These are phyloP conservation scores for Syngnathus rostellatus DNA, from an alignment of 2,797 vertebrate species.

Conservation along the genomic window DNA sequence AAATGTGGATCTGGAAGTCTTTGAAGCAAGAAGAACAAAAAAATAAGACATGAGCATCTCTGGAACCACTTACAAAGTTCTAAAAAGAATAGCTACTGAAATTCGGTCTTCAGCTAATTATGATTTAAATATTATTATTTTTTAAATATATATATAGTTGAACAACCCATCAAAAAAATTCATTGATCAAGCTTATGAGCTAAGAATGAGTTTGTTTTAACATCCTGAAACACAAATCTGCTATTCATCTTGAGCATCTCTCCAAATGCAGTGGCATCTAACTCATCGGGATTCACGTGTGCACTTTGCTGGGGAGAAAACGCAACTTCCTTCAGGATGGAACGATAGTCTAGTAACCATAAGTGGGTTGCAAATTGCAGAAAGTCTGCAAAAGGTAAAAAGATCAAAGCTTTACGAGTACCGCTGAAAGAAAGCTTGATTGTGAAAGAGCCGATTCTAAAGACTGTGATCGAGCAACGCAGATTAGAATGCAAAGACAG, in stretches of 20 bases:
- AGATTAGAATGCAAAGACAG: slow-evolving; percentile 22
- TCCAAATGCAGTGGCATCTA: slow-evolving; percentile 49
- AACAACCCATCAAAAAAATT: slow-evolving; percentile 23
- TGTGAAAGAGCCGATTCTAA: neutral
- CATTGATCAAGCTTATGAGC: slow-evolving; percentile 5
- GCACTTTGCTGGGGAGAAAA: slow-evolving; percentile 11
- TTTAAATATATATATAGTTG: neutral
- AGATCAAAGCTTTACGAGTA: slow-evolving; percentile 30
- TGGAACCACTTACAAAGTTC: slow-evolving; percentile 20
- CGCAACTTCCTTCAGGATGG: slow-evolving; percentile 9
- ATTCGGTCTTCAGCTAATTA: slow-evolving; percentile 19
- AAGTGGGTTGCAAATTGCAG: slow-evolving; percentile 42
- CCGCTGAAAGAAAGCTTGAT: slow-evolving; percentile 6
- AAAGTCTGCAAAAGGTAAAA: slow-evolving; percentile 52
- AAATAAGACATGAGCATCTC: slow-evolving; percentile 8
- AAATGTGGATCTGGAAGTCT: neutral
- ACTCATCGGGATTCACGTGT: slow-evolving; percentile 27
- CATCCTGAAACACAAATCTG: slow-evolving; percentile 4
- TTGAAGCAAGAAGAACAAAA: slow-evolving; percentile 17
- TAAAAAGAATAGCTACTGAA: slow-evolving; percentile 26
- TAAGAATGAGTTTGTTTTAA: slow-evolving; percentile 3
- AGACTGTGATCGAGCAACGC: neutral
- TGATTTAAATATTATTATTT: neutral
- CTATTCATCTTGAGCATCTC: slow-evolving; percentile 8
- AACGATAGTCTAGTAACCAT: neutral